These are phyloP conservation scores for Falco concolor DNA, from an alignment of 2,797 vertebrate species.

Conservation along the genomic window DNA sequence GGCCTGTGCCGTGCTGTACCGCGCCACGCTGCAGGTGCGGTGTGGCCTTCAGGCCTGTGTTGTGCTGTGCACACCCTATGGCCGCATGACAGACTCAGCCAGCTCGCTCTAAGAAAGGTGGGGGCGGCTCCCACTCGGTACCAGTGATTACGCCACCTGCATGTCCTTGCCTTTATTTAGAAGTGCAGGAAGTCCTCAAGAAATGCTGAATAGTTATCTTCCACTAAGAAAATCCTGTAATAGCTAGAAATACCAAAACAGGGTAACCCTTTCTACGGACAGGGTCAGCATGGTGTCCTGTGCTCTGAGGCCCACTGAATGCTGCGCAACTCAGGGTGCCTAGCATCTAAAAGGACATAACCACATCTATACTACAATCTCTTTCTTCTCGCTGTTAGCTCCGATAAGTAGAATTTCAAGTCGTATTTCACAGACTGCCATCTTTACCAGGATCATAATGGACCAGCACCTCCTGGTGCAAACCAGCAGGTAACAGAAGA, in stretches of 20 bases:
- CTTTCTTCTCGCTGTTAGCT: background rate
- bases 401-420: background rate
- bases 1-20: no score
- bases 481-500: background rate
- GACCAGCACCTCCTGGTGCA: background rate
- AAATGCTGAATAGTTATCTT: background rate
- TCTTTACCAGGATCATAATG: background rate
- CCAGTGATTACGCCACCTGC: background rate
- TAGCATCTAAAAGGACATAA: background rate
- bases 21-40: no score
- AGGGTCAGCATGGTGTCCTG: accelerated
- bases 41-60: no score
- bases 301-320: background rate
- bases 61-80: background rate
- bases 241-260: accelerated
- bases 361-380: background rate
- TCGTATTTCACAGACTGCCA: background rate
- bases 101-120: background rate
- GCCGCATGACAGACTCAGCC: accelerated
- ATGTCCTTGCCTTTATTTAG: background rate
- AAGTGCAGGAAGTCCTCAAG: background rate
- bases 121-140: background rate
- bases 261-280: background rate
- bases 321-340: background rate
- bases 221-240: background rate